Evolutionary conservation across 64 coral and sea anemone genomes (phyloP), one percentile per base, ranked within the genome.

Genomic region (Hydrozoanthus tunicans): DNA sequence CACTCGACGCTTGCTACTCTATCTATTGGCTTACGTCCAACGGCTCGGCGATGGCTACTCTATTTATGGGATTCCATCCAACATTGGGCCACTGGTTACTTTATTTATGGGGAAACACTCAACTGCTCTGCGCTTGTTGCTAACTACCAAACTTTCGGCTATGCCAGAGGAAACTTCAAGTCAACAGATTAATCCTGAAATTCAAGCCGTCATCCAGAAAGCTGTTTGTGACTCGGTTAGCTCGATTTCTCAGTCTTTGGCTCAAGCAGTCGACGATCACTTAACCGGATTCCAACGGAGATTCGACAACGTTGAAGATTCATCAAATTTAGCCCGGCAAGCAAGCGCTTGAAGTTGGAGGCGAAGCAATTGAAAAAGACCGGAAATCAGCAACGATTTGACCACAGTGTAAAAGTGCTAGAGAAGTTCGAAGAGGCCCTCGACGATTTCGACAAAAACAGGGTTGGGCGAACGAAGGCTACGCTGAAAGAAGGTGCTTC

Each of bases 311-410:
- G 9, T 26, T 26, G 70, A 25, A 17, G 70, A 73, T 26, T 73
- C 70, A 7, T 17, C 15, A 8, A 43, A 43, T 43, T 43, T 43
- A 43, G 32, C 32, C 70, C 15, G 9, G 15, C 70, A 7, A 73
- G 70, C 24, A 73, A 73, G 0, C 70, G 70, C 15, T 26, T 73
- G 32, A 23, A 73, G 70, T 24, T 73, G 7, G 70, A 73, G 70
- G 70, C 70, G 15, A 23, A 26, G 0, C 1, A 9, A 23, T 6
- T 73, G 24, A 73, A 73, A 26, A 73, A 73, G 70, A 17, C 70
- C 4, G 83, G 92, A 1, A 93, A 93, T n/a, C 73, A 93, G 53
- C 83, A 93, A 77, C 92, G 89, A 26, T 80, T 89, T 7, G 83
- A 93, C 5, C 75, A 89, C 62, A 32, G 12, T 12, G 83, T 81